These are phyloP conservation scores for Zaprionus gabonicus DNA, from an alignment of 1,140 invertebrate genomes.

Conservation along the genomic window DNA sequence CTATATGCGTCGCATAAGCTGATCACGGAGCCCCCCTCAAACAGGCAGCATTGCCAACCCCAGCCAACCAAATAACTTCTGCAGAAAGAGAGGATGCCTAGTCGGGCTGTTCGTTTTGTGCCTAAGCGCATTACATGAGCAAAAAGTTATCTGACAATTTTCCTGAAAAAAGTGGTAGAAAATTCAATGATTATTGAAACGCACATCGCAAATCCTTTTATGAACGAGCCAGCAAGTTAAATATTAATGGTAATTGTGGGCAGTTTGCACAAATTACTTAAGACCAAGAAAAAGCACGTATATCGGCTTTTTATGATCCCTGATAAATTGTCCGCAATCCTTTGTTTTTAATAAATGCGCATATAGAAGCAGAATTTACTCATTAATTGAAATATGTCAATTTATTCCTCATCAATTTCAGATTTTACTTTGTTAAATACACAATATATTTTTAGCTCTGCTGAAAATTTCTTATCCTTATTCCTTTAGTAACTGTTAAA, in stretches of 20 bases:
- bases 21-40: slow-evolving; percentile 46
- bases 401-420: not conserved
- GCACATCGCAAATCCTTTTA: not conserved
- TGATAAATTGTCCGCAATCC: no score
- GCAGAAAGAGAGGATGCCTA: not conserved
- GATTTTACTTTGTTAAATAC: not conserved
- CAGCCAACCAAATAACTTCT: slow-evolving; percentile 17
- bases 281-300: not conserved
- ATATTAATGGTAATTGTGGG: slow-evolving; percentile 3
- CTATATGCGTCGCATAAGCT: slow-evolving; percentile 42
- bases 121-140: slow-evolving; percentile 65
- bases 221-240: not conserved
- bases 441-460: no score
- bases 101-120: slow-evolving; percentile 41
- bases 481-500: no score
- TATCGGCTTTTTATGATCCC: no score
- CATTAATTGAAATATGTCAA: no score
- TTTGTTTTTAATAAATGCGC: no score
- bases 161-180: slow-evolving; percentile 1
- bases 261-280: not conserved
- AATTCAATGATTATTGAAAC: slow-evolving; percentile 21
- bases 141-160: slow-evolving; percentile 1
- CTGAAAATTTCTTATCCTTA: no score
- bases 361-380: no score
- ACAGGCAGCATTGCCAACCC: slow-evolving; percentile 5